These are phyloP conservation scores for Armadillidium nasatum DNA, from an alignment of 1,140 invertebrate species.

Conservation along the genomic window DNA sequence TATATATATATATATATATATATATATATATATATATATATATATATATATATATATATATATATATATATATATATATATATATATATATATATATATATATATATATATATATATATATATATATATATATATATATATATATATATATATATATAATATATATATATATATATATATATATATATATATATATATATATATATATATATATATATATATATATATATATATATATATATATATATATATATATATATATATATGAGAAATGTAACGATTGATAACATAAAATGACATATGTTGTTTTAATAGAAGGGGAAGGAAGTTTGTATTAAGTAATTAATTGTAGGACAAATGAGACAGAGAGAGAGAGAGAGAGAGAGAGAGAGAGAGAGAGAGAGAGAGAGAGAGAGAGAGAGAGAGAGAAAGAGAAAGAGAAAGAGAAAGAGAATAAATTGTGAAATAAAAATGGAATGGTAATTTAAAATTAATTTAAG, in stretches of 20 bases:
- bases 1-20: conserved; percentile 14
- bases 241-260: conserved; percentile 9
- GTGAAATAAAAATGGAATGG: background rate
- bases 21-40: conserved; percentile 3
- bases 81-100: conserved; percentile 17
- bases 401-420: conserved; percentile 19
- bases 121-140: conserved; percentile 9
- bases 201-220: conserved; percentile 15
- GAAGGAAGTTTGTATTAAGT: background rate
- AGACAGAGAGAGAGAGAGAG: background rate
- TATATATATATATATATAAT: background rate
- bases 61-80: background rate
- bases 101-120: background rate
- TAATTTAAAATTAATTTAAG: background rate
- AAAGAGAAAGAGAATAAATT: conserved; percentile 1
- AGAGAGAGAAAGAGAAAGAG: conserved; percentile 13
- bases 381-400: conserved; percentile 16
- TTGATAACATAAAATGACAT: background rate
- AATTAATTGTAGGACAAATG: background rate
- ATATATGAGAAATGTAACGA: background rate
- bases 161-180: background rate
- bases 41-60: background rate
- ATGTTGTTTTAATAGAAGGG: background rate
- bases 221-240: conserved; percentile 11
- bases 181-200: background rate